phyloP scores from a whole-genome alignment of 2,797 vertebrate genomes.

The Semotilus atromaculatus region DNA sequence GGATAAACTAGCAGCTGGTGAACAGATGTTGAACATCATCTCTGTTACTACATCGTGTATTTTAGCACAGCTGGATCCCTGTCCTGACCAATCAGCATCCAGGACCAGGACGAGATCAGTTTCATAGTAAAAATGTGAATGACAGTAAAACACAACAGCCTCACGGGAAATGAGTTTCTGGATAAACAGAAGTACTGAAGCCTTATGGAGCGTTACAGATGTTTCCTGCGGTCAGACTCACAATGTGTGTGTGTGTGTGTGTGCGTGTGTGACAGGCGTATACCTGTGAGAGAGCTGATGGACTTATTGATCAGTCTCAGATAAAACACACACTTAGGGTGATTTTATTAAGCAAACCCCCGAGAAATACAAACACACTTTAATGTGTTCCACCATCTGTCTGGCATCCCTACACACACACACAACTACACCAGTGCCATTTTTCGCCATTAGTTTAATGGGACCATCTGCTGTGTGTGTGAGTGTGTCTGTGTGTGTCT shows the following conservation, averaged over 20 bases:
- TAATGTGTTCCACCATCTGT: constrained; percentile 92
- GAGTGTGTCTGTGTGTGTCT: constrained; percentile 21
- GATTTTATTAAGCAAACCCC: constrained; percentile 81
- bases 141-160: background rate
- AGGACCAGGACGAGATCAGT: background rate
- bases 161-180: constrained; percentile 7
- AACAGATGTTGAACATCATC: constrained; percentile 1
- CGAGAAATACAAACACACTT: constrained; percentile 83
- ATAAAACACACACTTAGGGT: constrained; percentile 63
- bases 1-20: background rate
- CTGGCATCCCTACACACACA: constrained; percentile 75
- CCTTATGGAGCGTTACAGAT: background rate
- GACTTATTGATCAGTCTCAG: constrained; percentile 21
- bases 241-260: background rate
- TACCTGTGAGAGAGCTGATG: constrained; percentile 55
- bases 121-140: constrained; percentile 8
- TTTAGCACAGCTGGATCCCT: constrained; percentile 17
- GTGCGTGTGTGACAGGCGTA: background rate
- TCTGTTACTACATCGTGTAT: background rate
- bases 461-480: constrained; percentile 87
- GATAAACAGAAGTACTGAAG: background rate
- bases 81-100: constrained; percentile 8
- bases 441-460: constrained; percentile 92
- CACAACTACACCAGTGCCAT: constrained; percentile 85
- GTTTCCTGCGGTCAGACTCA: background rate